Percentiles rank a stretch among this genome's conserved stretches.
Evolutionary conservation across 2,888 invertebrate genomes (phyloP).

Genomic region (Heterodera filipjevi): DNA sequence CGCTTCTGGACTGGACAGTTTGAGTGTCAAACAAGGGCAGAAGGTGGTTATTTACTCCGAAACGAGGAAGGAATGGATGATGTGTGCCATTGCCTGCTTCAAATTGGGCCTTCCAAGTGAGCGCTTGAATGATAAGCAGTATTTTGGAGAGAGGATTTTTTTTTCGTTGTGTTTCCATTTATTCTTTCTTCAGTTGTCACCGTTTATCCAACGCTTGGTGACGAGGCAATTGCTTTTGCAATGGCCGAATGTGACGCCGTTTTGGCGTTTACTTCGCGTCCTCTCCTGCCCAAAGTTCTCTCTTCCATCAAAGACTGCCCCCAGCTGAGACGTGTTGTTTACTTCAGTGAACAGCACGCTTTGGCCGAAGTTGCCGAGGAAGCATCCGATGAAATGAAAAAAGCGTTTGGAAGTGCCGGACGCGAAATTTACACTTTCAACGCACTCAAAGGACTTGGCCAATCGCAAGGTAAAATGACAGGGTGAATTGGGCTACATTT

Average conservation of each 20-base stretch:
- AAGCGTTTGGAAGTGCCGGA: constrained; percentile 38
- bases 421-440: constrained; percentile 51
- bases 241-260: constrained; percentile 94
- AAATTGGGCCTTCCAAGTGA: constrained; percentile 84
- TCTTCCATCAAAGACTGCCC: constrained; percentile 55
- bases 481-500: neutral
- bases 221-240: constrained; percentile 93
- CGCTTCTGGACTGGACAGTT: constrained; percentile 81
- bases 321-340: constrained; percentile 54
- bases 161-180: too few species aligned
- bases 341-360: constrained; percentile 49
- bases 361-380: constrained; percentile 21
- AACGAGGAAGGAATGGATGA: constrained; percentile 96
- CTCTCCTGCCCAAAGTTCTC: constrained; percentile 84
- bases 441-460: constrained; percentile 50
- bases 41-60: constrained; percentile 91
- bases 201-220: constrained; percentile 92
- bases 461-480: constrained; percentile 22
- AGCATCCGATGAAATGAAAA: constrained; percentile 31
- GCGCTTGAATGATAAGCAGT: too few species aligned
- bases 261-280: constrained; percentile 88
- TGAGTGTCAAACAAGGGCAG: constrained; percentile 70
- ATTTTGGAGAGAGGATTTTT: too few species aligned
- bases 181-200: constrained; percentile 84
- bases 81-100: constrained; percentile 92